Evolutionary conservation across 2,797 vertebrate genomes (phyloP), one percentile per base, ranked within the genome.

Genomic region (Kryptolebias ocellatus): DNA sequence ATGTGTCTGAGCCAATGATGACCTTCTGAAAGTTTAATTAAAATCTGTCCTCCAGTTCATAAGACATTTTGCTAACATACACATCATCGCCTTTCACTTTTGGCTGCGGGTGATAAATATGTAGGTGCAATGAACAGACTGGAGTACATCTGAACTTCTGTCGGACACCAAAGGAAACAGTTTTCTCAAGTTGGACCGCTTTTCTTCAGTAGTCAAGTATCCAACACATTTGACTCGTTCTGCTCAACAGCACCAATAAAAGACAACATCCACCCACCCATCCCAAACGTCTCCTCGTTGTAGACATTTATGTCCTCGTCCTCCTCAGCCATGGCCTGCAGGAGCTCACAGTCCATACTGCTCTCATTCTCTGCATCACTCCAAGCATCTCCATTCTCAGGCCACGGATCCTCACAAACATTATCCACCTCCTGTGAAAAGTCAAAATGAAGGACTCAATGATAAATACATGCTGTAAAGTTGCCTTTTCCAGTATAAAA

Each of bases 281-380:
- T 87, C 39, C 94, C 95, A 84, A 95, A 95, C 0, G 95, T 96
- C 88, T 95, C 95, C 14, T 95, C 94, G 0, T 95, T 96, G 89
- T 95, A 91, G n/a, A 95, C 74, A 54, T 95, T 94, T 3, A 96
- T 91, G 18, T 94, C 90, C 69, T 94, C 94, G 63, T 97, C 95
- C 59, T 96, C 95, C 76, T 95, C 94, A 0, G 84, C 94, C 92
- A 95, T 95, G 83, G 94, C 94, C 83, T 96, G 92, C 76, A 94
- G 79, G 15, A 94, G 84, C 6, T 88, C 87, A 3, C 46, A 92
- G 72, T 94, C 94, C 81, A 91, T 87, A 3, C 68, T 77, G 0
- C 72, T 44, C 17, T 42, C 81, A 1, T 77, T 83, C 52, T 90
- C 92, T 24, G 49, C 80, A 34, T 94, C 94, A 6, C 92, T 94